These are phyloP conservation scores for Sycophaga agraensis DNA, from an alignment of 1,140 invertebrate species.

Conservation along the genomic window DNA sequence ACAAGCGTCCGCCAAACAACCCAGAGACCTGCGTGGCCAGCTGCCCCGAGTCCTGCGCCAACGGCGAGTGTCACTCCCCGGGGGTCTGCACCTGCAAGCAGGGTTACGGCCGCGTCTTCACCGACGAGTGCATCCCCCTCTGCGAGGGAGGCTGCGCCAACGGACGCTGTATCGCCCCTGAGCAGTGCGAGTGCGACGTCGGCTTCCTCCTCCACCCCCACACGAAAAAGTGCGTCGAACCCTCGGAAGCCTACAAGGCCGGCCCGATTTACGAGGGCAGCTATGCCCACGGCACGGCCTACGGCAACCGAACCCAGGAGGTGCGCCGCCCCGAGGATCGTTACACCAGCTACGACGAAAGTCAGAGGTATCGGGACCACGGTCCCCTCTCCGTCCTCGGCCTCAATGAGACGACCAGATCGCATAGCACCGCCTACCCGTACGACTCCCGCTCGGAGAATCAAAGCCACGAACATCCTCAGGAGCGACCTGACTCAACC, in stretches of 20 bases:
- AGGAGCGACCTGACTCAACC: no score
- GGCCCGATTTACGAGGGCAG: no score
- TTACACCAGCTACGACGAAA: no score
- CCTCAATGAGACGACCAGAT: background rate
- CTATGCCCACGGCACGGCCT: background rate
- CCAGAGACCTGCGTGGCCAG: slow-evolving; percentile 39
- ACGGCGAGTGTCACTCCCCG: slow-evolving; percentile 41
- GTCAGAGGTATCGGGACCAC: no score
- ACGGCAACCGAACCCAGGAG: background rate
- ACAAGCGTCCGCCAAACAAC: slow-evolving; percentile 39
- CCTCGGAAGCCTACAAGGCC: no score
- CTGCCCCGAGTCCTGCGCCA: slow-evolving; percentile 38
- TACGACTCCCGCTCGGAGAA: no score
- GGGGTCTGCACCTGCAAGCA: slow-evolving; percentile 40
- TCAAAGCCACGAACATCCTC: no score
- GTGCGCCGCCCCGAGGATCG: background rate
- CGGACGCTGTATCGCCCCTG: slow-evolving; percentile 33
- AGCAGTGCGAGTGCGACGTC: slow-evolving; percentile 36
- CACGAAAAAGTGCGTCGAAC: background rate
- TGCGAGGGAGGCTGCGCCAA: slow-evolving; percentile 34
- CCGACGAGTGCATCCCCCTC: slow-evolving; percentile 12
- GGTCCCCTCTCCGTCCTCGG: background rate
- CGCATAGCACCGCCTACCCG: background rate
- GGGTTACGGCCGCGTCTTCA: slow-evolving; percentile 31
- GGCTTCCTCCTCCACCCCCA: slow-evolving; percentile 29